A percentile compares a stretch with the other conserved stretches of the same genome.
phyloP scores from a whole-genome alignment of 2,797 vertebrate genomes.

The Lindbergichthys nudifrons region DNA sequence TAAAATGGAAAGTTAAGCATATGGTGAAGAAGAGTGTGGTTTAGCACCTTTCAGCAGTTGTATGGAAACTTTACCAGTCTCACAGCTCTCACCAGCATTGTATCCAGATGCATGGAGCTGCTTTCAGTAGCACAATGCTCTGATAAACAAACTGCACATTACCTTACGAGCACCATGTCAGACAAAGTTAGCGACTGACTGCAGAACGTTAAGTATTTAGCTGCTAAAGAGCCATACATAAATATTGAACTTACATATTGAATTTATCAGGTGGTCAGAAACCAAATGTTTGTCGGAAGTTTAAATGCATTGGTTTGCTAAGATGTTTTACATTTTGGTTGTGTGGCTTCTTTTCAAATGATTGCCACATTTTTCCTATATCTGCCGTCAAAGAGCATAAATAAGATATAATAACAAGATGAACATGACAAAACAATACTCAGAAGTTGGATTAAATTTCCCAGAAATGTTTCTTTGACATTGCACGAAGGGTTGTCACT shows the following conservation, averaged over 20 bases:
- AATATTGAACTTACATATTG: not conserved
- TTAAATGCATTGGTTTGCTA: no score
- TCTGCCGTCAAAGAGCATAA: not conserved
- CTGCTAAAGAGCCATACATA: not conserved
- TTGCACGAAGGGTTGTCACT: constrained; percentile 30
- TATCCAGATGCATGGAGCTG: no score
- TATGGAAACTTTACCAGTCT: not conserved
- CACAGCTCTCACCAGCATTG: not conserved
- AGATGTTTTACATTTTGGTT: not conserved
- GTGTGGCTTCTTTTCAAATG: constrained; percentile 4
- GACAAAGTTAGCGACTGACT: not conserved
- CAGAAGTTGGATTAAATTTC: constrained; percentile 17
- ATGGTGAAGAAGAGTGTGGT: no score
- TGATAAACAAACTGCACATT: not conserved
- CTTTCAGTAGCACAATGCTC: not conserved
- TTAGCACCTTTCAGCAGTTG: no score
- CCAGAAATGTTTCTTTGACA: constrained; percentile 35
- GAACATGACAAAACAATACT: constrained; percentile 4
- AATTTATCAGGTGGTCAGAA: no score
- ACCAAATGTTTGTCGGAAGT: no score
- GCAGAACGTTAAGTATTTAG: not conserved
- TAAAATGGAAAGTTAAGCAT: not conserved
- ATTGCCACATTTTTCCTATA: not conserved
- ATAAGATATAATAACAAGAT: not conserved
- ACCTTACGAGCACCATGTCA: not conserved